Evolutionary conservation across 2,888 invertebrate genomes (phyloP).

Genomic region (Cephonodes hylas): DNA sequence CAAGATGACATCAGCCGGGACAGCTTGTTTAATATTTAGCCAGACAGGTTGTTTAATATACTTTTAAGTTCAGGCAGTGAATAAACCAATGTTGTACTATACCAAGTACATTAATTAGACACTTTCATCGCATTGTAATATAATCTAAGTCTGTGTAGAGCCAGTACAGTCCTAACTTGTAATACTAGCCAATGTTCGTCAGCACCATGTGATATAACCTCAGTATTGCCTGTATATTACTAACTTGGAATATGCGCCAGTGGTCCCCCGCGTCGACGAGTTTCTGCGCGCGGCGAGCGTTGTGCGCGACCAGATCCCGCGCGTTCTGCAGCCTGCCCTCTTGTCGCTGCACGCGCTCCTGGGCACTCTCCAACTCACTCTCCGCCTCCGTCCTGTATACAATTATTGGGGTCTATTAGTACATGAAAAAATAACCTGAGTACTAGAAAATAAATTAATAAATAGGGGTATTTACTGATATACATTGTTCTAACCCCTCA

Average conservation of each 20-base stretch:
- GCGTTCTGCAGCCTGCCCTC: constrained; percentile 60
- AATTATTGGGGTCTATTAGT: not conserved
- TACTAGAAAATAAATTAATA: too few relatives aligned
- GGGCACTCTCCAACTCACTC: constrained; percentile 52
- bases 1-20: too few relatives aligned
- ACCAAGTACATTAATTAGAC: too few relatives aligned
- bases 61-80: too few relatives aligned
- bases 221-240: not conserved
- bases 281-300: constrained; percentile 61
- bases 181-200: constrained; percentile 69
- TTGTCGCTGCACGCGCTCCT: constrained; percentile 56
- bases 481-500: not conserved
- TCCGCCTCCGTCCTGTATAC: constrained; percentile 52
- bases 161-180: constrained; percentile 60
- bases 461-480: too few relatives aligned
- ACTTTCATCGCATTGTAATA: too few relatives aligned
- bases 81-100: too few relatives aligned
- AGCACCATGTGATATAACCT: too few relatives aligned
- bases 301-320: constrained; percentile 48
- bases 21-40: too few relatives aligned
- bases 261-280: constrained; percentile 59
- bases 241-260: constrained; percentile 68
- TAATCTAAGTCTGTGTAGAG: too few relatives aligned
- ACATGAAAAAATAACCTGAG: not conserved
- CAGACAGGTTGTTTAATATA: too few relatives aligned